Percentiles rank a stretch among this genome's conserved stretches.
These are phyloP conservation scores for Rotaria sp. DNA, from an alignment of 2,888 invertebrate species.

Conservation along the genomic window DNA sequence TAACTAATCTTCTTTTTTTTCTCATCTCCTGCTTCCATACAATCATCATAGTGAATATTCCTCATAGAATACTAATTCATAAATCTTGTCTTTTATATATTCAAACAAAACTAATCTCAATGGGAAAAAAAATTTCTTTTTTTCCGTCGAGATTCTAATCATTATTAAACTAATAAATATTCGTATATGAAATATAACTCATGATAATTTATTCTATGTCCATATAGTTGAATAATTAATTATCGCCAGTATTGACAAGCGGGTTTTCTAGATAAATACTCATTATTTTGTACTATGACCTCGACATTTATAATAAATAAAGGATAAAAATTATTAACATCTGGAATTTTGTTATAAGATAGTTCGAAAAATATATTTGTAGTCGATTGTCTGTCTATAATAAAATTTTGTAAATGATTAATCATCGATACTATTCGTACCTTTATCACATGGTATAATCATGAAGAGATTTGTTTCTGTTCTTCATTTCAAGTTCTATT, in stretches of 20 bases:
- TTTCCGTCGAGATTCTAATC: not conserved
- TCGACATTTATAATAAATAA: not conserved
- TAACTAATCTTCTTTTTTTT: not conserved
- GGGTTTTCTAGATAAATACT: not conserved
- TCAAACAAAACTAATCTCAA: not conserved
- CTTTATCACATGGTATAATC: not conserved
- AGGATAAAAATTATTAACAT: not conserved
- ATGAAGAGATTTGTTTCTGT: not conserved
- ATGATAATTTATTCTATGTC: not conserved
- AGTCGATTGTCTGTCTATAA: not conserved
- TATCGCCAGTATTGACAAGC: not conserved
- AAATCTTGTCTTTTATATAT: not conserved
- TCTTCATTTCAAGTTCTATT: not conserved
- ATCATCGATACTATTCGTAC: not conserved
- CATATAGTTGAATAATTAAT: not conserved
- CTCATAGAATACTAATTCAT: not conserved
- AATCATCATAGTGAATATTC: not conserved
- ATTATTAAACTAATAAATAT: not conserved
- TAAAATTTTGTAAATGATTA: not conserved
- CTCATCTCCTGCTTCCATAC: not conserved
- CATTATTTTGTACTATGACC: not conserved
- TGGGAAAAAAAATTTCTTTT: not conserved
- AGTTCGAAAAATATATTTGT: not conserved
- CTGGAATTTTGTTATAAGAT: not conserved
- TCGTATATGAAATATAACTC: not conserved